Conservation (phyloP, 2,888 invertebrate species). For the Cremastinae sp. region DNA sequence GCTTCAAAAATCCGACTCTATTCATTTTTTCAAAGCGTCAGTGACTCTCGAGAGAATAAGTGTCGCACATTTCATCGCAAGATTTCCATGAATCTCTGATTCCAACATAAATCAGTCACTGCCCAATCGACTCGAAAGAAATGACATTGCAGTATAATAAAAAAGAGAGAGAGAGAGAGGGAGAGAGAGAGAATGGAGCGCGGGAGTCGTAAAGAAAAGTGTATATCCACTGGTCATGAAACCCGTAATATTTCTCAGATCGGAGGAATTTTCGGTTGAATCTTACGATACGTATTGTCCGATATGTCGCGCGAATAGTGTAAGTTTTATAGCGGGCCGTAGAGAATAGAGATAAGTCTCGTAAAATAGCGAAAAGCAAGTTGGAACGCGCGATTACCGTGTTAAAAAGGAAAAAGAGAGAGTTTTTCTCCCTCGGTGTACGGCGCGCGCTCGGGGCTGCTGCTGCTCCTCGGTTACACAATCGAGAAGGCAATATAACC, state of each 20-base stretch:
- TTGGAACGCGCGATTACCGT: slow-evolving; percentile 20
- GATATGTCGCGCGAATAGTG: slow-evolving; percentile 6
- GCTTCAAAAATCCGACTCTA: too few relatives aligned
- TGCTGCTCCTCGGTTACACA: background rate
- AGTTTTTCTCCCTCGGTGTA: slow-evolving; percentile 16
- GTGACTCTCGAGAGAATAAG: too few relatives aligned
- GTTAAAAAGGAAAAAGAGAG: background rate
- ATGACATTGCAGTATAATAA: background rate
- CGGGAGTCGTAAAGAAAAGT: background rate
- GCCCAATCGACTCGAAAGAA: too few relatives aligned
- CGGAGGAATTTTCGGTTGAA: too few relatives aligned
- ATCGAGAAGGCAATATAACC: background rate
- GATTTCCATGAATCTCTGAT: background rate
- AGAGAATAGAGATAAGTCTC: slow-evolving; percentile 7
- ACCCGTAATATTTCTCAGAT: too few relatives aligned
- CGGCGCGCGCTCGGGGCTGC: too few relatives aligned
- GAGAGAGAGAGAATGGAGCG: background rate
- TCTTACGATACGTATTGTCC: too few relatives aligned
- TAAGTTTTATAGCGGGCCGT: too few relatives aligned
- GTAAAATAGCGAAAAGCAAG: slow-evolving; percentile 17
- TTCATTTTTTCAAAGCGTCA: too few relatives aligned
- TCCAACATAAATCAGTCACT: background rate
- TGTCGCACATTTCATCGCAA: background rate
- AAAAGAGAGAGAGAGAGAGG: background rate
- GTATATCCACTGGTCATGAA: background rate